Evolutionary conservation across 2,113 vertebrate genomes (phyloP).

Genomic region (Procapra przewalskii): DNA sequence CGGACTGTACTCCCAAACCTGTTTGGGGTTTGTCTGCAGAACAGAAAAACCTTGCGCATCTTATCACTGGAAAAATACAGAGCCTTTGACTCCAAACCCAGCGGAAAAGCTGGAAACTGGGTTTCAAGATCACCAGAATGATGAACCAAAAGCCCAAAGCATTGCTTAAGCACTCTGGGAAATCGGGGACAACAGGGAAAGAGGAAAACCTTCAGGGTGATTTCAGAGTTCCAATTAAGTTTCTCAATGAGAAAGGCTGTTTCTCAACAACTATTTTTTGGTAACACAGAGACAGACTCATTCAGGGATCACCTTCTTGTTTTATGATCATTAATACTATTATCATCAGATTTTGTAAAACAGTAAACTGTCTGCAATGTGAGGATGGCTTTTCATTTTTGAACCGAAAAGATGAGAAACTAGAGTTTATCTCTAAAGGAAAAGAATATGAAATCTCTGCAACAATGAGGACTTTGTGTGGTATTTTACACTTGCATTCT

Average conservation of each 20-base stretch:
- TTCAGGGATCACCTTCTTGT: conserved; percentile 42
- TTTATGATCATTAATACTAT: neutral
- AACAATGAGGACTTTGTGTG: neutral
- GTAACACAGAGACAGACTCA: conserved; percentile 50
- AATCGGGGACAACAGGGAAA: neutral
- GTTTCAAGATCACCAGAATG: neutral
- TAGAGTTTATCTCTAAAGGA: conserved; percentile 28
- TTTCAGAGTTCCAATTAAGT: neutral
- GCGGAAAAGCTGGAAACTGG: neutral
- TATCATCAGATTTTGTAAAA: neutral
- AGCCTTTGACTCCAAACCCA: neutral
- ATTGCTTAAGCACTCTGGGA: neutral
- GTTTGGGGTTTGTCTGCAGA: too few species aligned
- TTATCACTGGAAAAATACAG: neutral
- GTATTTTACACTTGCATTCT: neutral
- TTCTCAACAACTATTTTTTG: conserved; percentile 68
- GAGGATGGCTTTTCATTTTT: conserved; percentile 49
- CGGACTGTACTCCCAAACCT: neutral
- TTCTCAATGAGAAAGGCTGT: conserved; percentile 55
- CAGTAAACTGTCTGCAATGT: neutral
- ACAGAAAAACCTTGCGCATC: neutral
- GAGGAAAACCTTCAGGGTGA: neutral
- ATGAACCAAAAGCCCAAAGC: neutral
- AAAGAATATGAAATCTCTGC: neutral
- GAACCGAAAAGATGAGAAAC: conserved; percentile 51